Conservation (phyloP, 2,888 invertebrate species). For the Patella caerulea region DNA sequence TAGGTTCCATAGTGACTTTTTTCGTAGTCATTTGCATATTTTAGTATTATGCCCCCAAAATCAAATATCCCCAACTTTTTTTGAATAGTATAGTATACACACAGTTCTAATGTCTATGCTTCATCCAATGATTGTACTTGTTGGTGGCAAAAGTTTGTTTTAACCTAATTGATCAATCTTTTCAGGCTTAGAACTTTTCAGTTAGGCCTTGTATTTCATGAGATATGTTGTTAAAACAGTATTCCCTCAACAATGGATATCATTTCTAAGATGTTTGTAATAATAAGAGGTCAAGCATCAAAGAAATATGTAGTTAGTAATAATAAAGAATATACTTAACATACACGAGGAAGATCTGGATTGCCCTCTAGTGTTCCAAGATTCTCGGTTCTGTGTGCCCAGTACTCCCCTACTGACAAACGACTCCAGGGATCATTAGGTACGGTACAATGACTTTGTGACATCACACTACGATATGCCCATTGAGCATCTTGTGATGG, state of each 20-base stretch:
- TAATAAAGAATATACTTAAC: constrained; percentile 9
- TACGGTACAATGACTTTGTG: constrained; percentile 40
- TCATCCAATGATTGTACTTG: too few species aligned
- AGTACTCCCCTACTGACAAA: constrained; percentile 61
- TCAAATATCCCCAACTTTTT: too few species aligned
- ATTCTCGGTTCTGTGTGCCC: constrained; percentile 55
- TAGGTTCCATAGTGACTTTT: too few species aligned
- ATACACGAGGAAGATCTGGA: constrained; percentile 42
- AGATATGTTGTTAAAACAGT: neutral
- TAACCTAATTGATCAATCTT: too few species aligned
- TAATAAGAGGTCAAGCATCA: neutral
- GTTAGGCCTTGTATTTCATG: too few species aligned
- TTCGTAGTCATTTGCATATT: too few species aligned
- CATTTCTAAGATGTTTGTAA: neutral
- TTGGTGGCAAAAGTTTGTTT: too few species aligned
- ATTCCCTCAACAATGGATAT: neutral
- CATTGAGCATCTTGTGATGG: constrained; percentile 17
- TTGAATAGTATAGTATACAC: too few species aligned
- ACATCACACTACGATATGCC: constrained; percentile 43
- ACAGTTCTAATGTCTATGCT: too few species aligned
- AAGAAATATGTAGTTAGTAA: constrained; percentile 1
- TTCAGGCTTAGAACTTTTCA: too few species aligned
- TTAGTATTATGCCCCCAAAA: too few species aligned
- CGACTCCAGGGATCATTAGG: constrained; percentile 42
- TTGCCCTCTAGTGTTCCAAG: constrained; percentile 59